A percentile compares a stretch with the other conserved stretches of the same genome.
Evolutionary conservation across 2,113 vertebrate genomes (phyloP).

Genomic region (Labeo rohita): DNA sequence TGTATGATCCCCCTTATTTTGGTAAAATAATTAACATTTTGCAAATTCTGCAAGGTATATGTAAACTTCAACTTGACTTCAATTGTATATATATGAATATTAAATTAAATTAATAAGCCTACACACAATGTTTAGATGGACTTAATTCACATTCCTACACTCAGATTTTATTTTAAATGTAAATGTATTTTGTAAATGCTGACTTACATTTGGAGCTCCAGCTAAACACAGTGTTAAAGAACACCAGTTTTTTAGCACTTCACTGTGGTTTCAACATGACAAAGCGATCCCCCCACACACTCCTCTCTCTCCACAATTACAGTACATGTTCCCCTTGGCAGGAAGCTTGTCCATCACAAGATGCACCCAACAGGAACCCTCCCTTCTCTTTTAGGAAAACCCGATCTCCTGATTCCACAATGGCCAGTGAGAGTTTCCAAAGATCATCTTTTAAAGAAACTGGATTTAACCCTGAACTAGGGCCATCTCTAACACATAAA

Average conservation of each 20-base stretch:
- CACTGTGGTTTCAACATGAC: slow-evolving; percentile 28
- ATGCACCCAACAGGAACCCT: slow-evolving; percentile 38
- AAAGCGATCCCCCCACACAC: neutral
- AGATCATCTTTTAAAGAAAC: neutral
- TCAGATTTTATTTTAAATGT: neutral
- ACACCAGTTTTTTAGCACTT: neutral
- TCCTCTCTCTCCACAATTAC: neutral
- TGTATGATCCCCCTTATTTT: no score
- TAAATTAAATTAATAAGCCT: no score
- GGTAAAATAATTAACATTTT: no score
- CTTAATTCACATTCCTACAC: neutral
- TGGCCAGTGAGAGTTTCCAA: neutral
- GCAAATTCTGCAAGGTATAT: no score
- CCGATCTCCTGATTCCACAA: slow-evolving; percentile 36
- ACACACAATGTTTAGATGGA: neutral
- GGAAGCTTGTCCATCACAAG: slow-evolving; percentile 41
- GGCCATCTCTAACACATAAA: neutral
- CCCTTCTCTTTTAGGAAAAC: slow-evolving; percentile 42
- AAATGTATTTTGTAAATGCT: neutral
- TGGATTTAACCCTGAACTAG: slow-evolving; percentile 21
- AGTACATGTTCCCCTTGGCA: slow-evolving; percentile 29
- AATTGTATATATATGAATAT: no score
- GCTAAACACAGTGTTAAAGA: slow-evolving; percentile 17
- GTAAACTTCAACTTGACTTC: no score
- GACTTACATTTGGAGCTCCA: neutral